Base-by-base conservation (phyloP, 2,797 vertebrate species). In the Podarcis siculus region DNA sequence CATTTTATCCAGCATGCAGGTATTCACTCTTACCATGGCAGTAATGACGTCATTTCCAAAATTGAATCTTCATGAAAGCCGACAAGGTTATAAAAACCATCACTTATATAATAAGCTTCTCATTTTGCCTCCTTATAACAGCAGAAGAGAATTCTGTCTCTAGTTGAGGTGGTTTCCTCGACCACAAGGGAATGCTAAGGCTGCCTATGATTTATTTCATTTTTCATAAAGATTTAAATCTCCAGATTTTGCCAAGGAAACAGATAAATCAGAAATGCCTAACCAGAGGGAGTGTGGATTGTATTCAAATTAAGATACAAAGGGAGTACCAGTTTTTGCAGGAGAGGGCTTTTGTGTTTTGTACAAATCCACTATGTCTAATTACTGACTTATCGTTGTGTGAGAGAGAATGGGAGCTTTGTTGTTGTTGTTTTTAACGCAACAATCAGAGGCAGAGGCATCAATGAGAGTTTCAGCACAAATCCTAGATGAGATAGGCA, bases 51-150 rank as follows among this genome's bases (percentile, higher is more conserved):
- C 55, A 79, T 64, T 87, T 83, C 79, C 87, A 76, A 76, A 5
- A 89, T 0, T 85, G 78, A 89, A 79, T 83, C 45, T 80, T 91
- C 80, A 86, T 76, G n/a, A 81, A 91, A 92, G 39, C 61, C 3
- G 5, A 6, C 3, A 69, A 79, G 87, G 58, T 81, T 81, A 83
- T 32, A 88, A 86, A 93, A 93, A 77, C 2, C 37, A 35, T 49
- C 27, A 81, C 5, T 19, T 82, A 92, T 86, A 72, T 49, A 79
- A 72, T 25, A 86, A 58, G 0, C 7, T 79, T 84, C 81, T 85
- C 39, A 79, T 35, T 86, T 83, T 89, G 2, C 58, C 64, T 17
- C 86, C 58, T 79, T 79, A 66, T 5, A 0, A 89, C 12, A 67
- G 80, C n/a, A 83, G 84, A 69, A 5, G 81, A 1, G 82, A 82